Percentiles rank a stretch among this genome's conserved stretches.
Conservation (phyloP, 2,888 invertebrate genomes). For the Oxyteleia sp. region DNA sequence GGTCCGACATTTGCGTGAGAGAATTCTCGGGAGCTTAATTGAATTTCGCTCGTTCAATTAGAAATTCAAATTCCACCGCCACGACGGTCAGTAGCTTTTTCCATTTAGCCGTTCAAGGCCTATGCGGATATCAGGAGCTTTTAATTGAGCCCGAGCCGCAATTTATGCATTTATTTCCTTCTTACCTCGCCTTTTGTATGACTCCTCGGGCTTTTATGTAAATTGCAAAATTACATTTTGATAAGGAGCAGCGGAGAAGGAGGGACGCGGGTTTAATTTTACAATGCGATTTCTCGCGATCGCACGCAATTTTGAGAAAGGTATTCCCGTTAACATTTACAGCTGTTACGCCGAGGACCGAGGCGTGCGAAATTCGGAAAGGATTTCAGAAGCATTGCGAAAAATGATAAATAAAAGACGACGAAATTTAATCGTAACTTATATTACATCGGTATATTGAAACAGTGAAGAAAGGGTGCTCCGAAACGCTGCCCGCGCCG, state of each 20-base stretch:
- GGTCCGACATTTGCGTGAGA: slow-evolving; percentile 39
- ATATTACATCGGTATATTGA: slow-evolving; percentile 51
- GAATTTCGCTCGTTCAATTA: slow-evolving; percentile 85
- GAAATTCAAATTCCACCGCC: slow-evolving; percentile 85
- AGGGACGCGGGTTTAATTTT: slow-evolving; percentile 24
- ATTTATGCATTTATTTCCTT: slow-evolving; percentile 65
- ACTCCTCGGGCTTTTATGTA: slow-evolving; percentile 45
- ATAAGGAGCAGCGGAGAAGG: slow-evolving; percentile 25
- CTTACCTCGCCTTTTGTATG: slow-evolving; percentile 42
- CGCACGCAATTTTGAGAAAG: slow-evolving; percentile 1
- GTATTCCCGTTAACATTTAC: slow-evolving; percentile 21
- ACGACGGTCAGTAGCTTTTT: slow-evolving; percentile 69
- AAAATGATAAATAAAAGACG: slow-evolving; percentile 47
- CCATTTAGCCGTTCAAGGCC: slow-evolving; percentile 61
- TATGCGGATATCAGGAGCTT: slow-evolving; percentile 46
- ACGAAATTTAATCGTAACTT: slow-evolving; percentile 48
- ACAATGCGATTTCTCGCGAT: slow-evolving; percentile 29
- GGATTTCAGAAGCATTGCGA: not conserved
- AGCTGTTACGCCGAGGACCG: slow-evolving; percentile 26
- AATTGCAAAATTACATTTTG: slow-evolving; percentile 61
- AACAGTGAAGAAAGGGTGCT: slow-evolving; percentile 24
- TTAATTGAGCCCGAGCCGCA: slow-evolving; percentile 55
- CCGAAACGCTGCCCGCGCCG: slow-evolving; percentile 7
- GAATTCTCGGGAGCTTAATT: slow-evolving; percentile 79
- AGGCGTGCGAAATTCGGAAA: slow-evolving; percentile 11